These are phyloP conservation scores for Drosophila paramelanica DNA, from an alignment of 2,888 invertebrate species.

Conservation along the genomic window DNA sequence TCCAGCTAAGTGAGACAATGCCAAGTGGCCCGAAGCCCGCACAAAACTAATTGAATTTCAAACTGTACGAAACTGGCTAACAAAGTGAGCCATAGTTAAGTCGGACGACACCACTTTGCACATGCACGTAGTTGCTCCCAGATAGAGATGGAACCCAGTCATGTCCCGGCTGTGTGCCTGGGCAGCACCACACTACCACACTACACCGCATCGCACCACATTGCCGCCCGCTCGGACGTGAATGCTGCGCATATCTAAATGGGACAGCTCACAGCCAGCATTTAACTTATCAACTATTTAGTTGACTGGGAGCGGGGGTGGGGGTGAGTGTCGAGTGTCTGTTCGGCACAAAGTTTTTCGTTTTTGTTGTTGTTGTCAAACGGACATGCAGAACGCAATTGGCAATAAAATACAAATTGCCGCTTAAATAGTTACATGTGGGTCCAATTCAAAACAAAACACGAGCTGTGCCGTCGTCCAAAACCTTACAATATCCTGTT, in stretches of 20 bases:
- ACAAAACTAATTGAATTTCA: slow-evolving; percentile 78
- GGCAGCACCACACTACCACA: too few species aligned
- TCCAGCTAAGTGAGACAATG: slow-evolving; percentile 42
- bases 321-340: not conserved
- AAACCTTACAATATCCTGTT: slow-evolving; percentile 34
- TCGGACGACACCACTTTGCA: slow-evolving; percentile 49
- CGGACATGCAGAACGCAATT: slow-evolving; percentile 43
- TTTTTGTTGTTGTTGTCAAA: slow-evolving; percentile 18
- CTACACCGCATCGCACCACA: not conserved
- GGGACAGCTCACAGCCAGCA: slow-evolving; percentile 47
- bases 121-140: slow-evolving; percentile 39
- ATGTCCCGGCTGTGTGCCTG: not conserved
- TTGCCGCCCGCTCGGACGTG: slow-evolving; percentile 1
- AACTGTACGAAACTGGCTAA: slow-evolving; percentile 75
- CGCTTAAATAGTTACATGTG: slow-evolving; percentile 75
- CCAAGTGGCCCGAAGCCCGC: slow-evolving; percentile 54
- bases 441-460: slow-evolving; percentile 5
- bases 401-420: slow-evolving; percentile 80
- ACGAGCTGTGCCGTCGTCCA: slow-evolving; percentile 24
- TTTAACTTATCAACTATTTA: slow-evolving; percentile 70
- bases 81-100: slow-evolving; percentile 72
- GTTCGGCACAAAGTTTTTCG: slow-evolving; percentile 30
- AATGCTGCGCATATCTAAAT: slow-evolving; percentile 37
- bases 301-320: slow-evolving; percentile 6
- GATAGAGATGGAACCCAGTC: slow-evolving; percentile 3